Percentiles rank a stretch among this genome's conserved stretches.
Evolutionary conservation across 2,113 vertebrate species (phyloP).

Genomic region (Tursiops truncatus): DNA sequence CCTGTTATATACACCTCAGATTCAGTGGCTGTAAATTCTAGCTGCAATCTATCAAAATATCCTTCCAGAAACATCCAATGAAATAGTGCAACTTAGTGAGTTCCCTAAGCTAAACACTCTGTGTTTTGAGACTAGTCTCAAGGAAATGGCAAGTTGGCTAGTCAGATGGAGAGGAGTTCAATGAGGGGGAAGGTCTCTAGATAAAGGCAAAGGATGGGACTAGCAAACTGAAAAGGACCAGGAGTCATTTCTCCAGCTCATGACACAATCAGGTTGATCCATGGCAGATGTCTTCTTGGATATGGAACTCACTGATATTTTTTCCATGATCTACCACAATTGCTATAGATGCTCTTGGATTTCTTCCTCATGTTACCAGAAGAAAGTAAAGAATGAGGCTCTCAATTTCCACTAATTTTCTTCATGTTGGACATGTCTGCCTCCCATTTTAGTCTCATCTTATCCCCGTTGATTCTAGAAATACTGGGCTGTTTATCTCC

Average conservation of each 20-base stretch:
- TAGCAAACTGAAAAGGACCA: background rate
- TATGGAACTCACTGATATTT: background rate
- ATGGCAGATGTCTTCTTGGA: background rate
- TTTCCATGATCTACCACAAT: background rate
- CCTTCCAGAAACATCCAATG: background rate
- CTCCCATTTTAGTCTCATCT: background rate
- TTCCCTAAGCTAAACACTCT: background rate
- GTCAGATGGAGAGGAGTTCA: background rate
- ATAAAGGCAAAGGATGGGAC: background rate
- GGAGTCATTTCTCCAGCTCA: background rate
- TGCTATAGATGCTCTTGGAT: background rate
- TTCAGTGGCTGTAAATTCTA: background rate
- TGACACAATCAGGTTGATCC: background rate
- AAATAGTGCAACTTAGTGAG: background rate
- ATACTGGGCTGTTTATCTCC: background rate
- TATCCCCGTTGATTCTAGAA: background rate
- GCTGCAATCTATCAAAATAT: background rate
- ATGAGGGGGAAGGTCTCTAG: background rate
- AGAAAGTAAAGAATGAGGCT: background rate
- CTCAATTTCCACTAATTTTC: background rate
- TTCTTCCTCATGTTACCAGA: background rate
- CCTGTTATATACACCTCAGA: background rate
- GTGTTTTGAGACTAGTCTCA: background rate
- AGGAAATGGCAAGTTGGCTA: background rate
- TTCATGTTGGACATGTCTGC: background rate